Percentiles rank a stretch among this genome's conserved stretches.
Conservation (phyloP, 2,888 invertebrate genomes). For the Myathropa florea region DNA sequence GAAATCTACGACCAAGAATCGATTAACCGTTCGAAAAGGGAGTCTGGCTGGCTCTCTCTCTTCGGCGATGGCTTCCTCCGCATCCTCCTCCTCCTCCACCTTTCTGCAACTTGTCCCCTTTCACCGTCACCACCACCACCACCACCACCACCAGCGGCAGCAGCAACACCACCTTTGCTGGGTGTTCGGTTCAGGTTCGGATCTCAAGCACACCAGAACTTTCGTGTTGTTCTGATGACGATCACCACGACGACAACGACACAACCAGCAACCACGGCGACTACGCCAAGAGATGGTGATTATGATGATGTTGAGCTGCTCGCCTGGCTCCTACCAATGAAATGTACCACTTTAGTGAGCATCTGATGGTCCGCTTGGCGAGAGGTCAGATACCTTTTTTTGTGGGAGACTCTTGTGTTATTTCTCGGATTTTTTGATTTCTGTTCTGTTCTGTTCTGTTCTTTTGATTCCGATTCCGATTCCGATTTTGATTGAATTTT, state of each 20-base stretch:
- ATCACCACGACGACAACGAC: slow-evolving; percentile 14
- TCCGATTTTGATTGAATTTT: slow-evolving; percentile 21
- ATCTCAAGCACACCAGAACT: slow-evolving; percentile 32
- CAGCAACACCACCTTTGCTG: neutral
- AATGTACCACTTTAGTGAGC: slow-evolving; percentile 79
- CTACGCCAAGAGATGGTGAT: slow-evolving; percentile 45
- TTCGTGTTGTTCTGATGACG: slow-evolving; percentile 51
- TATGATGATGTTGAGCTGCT: slow-evolving; percentile 63
- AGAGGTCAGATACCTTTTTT: slow-evolving; percentile 76
- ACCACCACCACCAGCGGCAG: neutral
- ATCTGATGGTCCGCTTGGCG: slow-evolving; percentile 80
- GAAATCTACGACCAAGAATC: slow-evolving; percentile 39
- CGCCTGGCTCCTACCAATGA: slow-evolving; percentile 68
- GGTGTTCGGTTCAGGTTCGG: slow-evolving; percentile 27
- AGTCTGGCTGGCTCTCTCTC: slow-evolving; percentile 47
- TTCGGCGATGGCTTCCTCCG: slow-evolving; percentile 3
- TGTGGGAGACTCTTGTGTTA: slow-evolving; percentile 54
- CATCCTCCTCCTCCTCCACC: neutral
- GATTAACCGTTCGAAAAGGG: slow-evolving; percentile 68
- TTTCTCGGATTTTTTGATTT: slow-evolving; percentile 45
- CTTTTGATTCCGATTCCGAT: slow-evolving; percentile 6
- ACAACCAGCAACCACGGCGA: slow-evolving; percentile 10
- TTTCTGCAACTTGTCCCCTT: neutral
- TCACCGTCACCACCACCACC: neutral
- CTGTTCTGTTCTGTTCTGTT: slow-evolving; percentile 2